phyloP scores from a whole-genome alignment of 2,888 invertebrate species.

The Phalangium opilio region DNA sequence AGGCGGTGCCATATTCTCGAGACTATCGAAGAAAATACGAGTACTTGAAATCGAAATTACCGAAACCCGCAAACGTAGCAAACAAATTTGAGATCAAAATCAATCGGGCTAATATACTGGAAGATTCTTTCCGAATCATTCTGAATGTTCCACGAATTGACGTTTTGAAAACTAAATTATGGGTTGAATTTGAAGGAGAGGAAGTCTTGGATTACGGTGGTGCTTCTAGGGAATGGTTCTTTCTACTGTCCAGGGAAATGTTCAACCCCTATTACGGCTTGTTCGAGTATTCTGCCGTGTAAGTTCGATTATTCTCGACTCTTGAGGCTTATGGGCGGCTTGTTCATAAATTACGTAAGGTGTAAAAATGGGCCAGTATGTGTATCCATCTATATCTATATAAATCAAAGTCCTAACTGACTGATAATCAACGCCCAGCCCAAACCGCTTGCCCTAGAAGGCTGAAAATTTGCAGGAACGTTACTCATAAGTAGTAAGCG shows the following conservation, averaged over 20 bases:
- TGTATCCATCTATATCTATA: too few species aligned
- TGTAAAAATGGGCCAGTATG: neutral
- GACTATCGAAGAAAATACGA: conserved; percentile 99
- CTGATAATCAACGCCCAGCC: too few species aligned
- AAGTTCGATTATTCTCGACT: conserved; percentile 33
- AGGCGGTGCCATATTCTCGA: conserved; percentile 92
- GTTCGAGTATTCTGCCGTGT: conserved; percentile 98
- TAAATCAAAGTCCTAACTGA: too few species aligned
- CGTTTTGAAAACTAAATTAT: conserved; percentile 87
- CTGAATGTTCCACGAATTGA: conserved; percentile 79
- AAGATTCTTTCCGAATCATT: conserved; percentile 92
- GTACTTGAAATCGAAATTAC: conserved; percentile 87
- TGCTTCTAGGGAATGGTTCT: conserved; percentile 95
- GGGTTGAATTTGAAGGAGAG: conserved; percentile 98
- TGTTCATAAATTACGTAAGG: neutral
- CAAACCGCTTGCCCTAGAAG: too few species aligned
- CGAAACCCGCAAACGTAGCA: conserved; percentile 87
- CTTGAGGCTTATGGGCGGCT: neutral
- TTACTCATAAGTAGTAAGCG: too few species aligned
- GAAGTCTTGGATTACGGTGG: conserved; percentile 93
- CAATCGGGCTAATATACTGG: conserved; percentile 74
- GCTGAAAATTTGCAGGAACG: too few species aligned
- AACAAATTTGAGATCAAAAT: conserved; percentile 94
- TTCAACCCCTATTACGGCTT: conserved; percentile 99
- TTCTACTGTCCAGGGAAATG: conserved; percentile 95